These are phyloP conservation scores for Mesitornis unicolor DNA, from an alignment of 2,113 vertebrate genomes.

Conservation along the genomic window DNA sequence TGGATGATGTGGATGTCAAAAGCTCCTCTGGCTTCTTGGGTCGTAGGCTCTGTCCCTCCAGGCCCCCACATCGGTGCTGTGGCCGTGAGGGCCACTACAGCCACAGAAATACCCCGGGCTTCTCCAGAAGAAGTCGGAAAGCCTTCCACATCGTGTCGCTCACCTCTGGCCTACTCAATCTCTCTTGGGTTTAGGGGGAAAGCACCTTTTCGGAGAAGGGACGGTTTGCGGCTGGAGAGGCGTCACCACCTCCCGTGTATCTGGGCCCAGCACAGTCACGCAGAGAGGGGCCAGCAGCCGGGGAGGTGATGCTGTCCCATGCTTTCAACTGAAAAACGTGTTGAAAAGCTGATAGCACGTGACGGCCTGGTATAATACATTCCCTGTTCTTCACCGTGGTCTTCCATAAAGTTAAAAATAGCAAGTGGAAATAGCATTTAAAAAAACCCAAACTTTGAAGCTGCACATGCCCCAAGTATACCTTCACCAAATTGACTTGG, in stretches of 20 bases:
- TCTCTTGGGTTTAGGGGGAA: not conserved
- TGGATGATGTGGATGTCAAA: not conserved
- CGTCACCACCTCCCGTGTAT: not conserved
- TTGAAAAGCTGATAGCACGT: not conserved
- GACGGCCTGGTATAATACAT: not conserved
- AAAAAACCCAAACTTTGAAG: not conserved
- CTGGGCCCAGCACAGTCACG: accelerated
- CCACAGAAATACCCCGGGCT: not conserved
- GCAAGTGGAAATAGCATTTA: not conserved
- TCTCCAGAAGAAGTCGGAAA: not conserved
- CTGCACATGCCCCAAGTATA: not conserved
- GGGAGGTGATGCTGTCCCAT: not conserved
- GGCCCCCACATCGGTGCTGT: accelerated
- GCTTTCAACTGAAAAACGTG: not conserved
- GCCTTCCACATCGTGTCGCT: not conserved
- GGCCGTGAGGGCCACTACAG: not conserved
- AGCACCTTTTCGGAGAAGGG: not conserved
- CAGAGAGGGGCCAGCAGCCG: not conserved
- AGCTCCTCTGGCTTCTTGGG: not conserved
- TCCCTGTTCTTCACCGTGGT: not conserved
- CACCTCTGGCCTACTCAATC: not conserved
- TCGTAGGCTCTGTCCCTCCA: not conserved
- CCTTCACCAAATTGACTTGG: not conserved
- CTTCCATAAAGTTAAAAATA: slow-evolving; percentile 41
- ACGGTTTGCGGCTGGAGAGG: not conserved